A percentile compares a stretch with the other conserved stretches of the same genome.
Evolutionary conservation across 2,113 vertebrate genomes (phyloP).

Genomic region (Cyprinodon tularosa): DNA sequence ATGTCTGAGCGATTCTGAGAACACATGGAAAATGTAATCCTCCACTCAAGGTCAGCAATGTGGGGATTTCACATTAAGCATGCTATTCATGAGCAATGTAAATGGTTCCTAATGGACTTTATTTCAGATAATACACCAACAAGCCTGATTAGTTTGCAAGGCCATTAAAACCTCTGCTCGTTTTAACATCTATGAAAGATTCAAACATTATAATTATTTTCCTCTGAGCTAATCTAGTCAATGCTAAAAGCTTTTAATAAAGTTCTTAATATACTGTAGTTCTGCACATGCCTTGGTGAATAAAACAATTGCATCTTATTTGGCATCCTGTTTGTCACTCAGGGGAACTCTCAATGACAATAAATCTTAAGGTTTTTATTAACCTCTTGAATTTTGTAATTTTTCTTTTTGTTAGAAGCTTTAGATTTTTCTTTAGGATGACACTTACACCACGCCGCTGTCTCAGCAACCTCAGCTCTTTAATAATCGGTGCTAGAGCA

Average conservation of each 20-base stretch:
- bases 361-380: not conserved
- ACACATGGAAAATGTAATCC: conserved; percentile 74
- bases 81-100: conserved; percentile 63
- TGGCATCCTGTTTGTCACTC: not conserved
- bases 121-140: conserved; percentile 6
- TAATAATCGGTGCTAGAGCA: conserved; percentile 91
- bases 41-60: conserved; percentile 44
- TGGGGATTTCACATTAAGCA: conserved; percentile 58
- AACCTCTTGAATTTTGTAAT: no score
- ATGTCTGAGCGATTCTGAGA: conserved; percentile 61
- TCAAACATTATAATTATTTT: not conserved
- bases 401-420: not conserved
- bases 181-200: conserved; percentile 3
- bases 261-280: not conserved
- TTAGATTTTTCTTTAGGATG: not conserved
- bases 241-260: not conserved
- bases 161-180: not conserved
- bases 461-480: conserved; percentile 91
- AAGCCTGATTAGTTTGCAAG: conserved; percentile 4
- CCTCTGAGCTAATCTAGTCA: not conserved
- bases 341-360: not conserved
- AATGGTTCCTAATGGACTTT: conserved; percentile 58
- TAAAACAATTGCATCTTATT: conserved; percentile 1
- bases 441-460: conserved; percentile 87
- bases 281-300: not conserved